A percentile compares a stretch with the other conserved stretches of the same genome.
These are phyloP conservation scores for Lissonota sp. DNA, from an alignment of 2,888 invertebrate genomes.

Conservation along the genomic window DNA sequence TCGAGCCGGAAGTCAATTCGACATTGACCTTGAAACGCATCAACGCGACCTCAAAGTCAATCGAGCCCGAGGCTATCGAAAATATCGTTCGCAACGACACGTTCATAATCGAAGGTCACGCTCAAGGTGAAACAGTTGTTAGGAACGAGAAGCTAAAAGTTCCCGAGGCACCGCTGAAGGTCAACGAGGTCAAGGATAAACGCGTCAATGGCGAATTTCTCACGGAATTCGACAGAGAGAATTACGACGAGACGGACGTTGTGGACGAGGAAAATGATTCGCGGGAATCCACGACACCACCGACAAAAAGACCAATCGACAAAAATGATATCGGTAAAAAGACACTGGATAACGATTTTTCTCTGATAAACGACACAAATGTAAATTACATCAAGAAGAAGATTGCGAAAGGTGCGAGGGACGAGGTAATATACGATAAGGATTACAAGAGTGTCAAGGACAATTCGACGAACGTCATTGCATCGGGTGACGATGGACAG, in stretches of 20 bases:
- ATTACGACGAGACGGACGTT: conserved; percentile 31
- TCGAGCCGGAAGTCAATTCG: conserved; percentile 20
- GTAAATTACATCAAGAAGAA: conserved; percentile 70
- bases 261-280: conserved; percentile 42
- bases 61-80: background rate
- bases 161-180: background rate
- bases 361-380: conserved; percentile 76
- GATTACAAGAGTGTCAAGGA: conserved; percentile 26
- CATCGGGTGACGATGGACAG: conserved; percentile 51
- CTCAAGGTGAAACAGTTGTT: background rate
- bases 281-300: conserved; percentile 53
- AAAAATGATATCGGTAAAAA: conserved; percentile 31
- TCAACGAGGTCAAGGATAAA: conserved; percentile 7
- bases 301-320: conserved; percentile 18
- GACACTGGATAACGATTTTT: conserved; percentile 63
- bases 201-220: background rate
- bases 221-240: conserved; percentile 58
- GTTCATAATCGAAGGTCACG: background rate
- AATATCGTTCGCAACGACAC: conserved; percentile 4
- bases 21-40: conserved; percentile 51
- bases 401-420: conserved; percentile 8
- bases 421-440: conserved; percentile 54
- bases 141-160: conserved; percentile 21
- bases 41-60: conserved; percentile 20
- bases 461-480: conserved; percentile 65